Evolutionary conservation across 2,888 invertebrate genomes (phyloP).

Genomic region (Ctenicera cuprea): DNA sequence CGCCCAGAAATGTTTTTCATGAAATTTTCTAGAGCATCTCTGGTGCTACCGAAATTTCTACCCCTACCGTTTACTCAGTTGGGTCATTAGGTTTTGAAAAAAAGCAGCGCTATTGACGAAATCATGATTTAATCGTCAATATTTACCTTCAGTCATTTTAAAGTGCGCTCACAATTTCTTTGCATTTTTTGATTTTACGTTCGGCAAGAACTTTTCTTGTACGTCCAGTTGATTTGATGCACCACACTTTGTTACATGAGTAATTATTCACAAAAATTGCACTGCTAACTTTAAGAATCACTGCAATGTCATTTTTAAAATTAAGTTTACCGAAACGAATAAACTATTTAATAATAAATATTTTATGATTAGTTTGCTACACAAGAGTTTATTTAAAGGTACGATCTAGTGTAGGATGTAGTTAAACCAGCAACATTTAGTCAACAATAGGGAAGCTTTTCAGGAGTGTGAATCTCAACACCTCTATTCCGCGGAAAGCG

Average conservation of each 20-base stretch:
- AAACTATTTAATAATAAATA: background rate
- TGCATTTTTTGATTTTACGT: background rate
- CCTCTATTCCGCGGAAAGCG: slow-evolving; percentile 70
- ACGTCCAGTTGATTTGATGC: background rate
- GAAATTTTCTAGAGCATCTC: slow-evolving; percentile 39
- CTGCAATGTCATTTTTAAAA: slow-evolving; percentile 6
- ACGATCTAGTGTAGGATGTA: slow-evolving; percentile 1
- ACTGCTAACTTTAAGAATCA: background rate
- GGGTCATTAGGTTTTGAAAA: background rate
- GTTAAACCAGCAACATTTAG: slow-evolving; percentile 7
- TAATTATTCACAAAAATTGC: background rate
- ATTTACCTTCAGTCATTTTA: background rate
- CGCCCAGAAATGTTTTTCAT: slow-evolving; percentile 63
- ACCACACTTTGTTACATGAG: background rate
- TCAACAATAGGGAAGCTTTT: slow-evolving; percentile 51
- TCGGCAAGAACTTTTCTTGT: background rate
- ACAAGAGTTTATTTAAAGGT: slow-evolving; percentile 1
- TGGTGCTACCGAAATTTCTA: slow-evolving; percentile 19
- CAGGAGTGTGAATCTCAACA: slow-evolving; percentile 69
- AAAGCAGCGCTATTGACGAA: background rate
- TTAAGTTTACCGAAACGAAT: background rate
- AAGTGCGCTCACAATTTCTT: background rate
- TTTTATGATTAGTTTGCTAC: background rate
- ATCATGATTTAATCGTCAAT: background rate
- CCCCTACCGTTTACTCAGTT: background rate